Conservation (phyloP, 2,797 vertebrate genomes). For the Microctenopoma lineatum region DNA sequence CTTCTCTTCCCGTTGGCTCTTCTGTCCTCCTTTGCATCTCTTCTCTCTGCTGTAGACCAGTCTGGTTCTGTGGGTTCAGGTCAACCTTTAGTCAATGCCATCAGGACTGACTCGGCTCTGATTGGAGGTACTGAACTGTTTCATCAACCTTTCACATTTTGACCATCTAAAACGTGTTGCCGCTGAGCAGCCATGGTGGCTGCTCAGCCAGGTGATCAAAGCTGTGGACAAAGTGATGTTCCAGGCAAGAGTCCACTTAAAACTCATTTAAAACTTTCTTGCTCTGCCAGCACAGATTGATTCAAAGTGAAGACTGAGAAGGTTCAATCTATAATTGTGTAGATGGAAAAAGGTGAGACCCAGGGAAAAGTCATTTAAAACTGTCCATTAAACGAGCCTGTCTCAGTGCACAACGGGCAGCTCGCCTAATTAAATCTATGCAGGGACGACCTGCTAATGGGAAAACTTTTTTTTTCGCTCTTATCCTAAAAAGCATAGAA, state of each 20-base stretch:
- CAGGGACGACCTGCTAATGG: slow-evolving; percentile 34
- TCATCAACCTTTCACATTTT: not conserved
- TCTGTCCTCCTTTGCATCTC: not conserved
- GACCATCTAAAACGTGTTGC: not conserved
- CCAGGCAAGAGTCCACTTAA: slow-evolving; percentile 40
- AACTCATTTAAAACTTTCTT: slow-evolving; percentile 64
- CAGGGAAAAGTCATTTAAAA: slow-evolving; percentile 56
- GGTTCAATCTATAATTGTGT: slow-evolving; percentile 54
- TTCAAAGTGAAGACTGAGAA: slow-evolving; percentile 57
- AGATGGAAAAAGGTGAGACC: slow-evolving; percentile 52
- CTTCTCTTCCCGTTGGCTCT: not conserved
- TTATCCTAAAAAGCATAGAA: slow-evolving; percentile 26
- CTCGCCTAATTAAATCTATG: slow-evolving; percentile 54
- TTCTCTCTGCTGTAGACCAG: slow-evolving; percentile 86
- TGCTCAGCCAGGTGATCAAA: too few relatives aligned
- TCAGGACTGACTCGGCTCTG: slow-evolving; percentile 91
- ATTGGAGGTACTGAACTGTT: slow-evolving; percentile 90
- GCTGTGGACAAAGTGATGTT: slow-evolving; percentile 1
- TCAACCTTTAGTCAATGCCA: slow-evolving; percentile 89
- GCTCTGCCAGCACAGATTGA: slow-evolving; percentile 59
- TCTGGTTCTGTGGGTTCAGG: slow-evolving; percentile 89
- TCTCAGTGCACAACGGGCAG: slow-evolving; percentile 43
- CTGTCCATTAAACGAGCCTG: slow-evolving; percentile 49
- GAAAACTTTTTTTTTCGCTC: slow-evolving; percentile 14
- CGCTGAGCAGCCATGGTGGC: too few relatives aligned